Base-by-base conservation (phyloP, 2,113 vertebrate genomes). In the Ramphastos sulfuratus region DNA sequence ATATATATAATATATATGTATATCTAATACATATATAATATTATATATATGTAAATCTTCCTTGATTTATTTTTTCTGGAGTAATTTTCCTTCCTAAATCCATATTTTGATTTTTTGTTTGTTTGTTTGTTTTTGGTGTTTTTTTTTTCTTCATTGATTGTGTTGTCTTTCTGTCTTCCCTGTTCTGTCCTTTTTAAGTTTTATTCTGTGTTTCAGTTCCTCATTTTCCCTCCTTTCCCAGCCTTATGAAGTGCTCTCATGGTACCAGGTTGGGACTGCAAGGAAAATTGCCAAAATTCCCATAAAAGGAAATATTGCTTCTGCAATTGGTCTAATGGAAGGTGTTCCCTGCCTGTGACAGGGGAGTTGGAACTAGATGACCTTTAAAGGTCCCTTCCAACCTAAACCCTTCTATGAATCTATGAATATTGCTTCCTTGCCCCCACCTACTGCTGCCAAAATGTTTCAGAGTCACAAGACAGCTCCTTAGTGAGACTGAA, bases 391-490 rank as follows among this genome's bases (percentile, higher is more conserved):
- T 52, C 50, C 50, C 50, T 52, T 52, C 50, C 50, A 24, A 52
- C 50, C 50, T 52, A 52, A 52, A 25, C 23, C 23, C 6, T 52
- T 52, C 50, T 52, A 24, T 52, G 23, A 52, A 25, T 24, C 50
- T 52, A 52, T 24, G 50, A 52, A 25, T 52, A 25, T 28, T 59
- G 69, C 74, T 90, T 89, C 55, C 75, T 64, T 31, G 24, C 30
- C 23, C 63, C 58, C 39, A 48, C 21, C 48, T 39, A 12, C 31
- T 60, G 46, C 79, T 91, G 82, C 90, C 90, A 72, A 73, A 90
- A 83, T 39, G 72, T 55, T 92, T 95, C 66, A n/a, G 69, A 82
- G 90, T 65, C 72, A 80, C 37, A 84, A 78, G 70, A 23, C n/a
- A 72, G 59, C 50, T 93, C 31, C 46, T 65, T 30, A 69, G 12